Evolutionary conservation across 1,140 invertebrate genomes (phyloP), one percentile per base, ranked within the genome.

Genomic region (Physella acuta): DNA sequence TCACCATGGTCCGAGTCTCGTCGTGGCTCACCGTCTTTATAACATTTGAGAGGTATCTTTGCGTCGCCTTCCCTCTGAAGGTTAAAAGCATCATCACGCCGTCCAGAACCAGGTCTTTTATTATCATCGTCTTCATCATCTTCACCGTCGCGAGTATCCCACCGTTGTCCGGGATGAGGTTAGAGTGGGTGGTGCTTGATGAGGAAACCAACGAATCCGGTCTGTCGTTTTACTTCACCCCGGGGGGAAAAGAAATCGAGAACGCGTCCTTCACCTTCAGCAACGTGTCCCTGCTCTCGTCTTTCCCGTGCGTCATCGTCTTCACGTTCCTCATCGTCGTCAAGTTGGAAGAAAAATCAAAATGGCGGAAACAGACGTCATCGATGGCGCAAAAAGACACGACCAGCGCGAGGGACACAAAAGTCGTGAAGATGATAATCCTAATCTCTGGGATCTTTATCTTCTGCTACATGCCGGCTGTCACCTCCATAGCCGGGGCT

Each of bases 1-100:
- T 55, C 5, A 1, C 36, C 2, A 55, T 67, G 28, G 11, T 52
- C 16, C 30, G 64, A 1, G 26, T 56, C 5, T 34, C 64, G 1
- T 26, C 30, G 24, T 67, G 51, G 11, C 44, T 67, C 17, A 67
- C 64, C 16, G 64, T 52, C 5, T 67, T n/a, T 30, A 36, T 67
- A 28, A 67, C 51, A 37, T 30, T 67, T 16, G 64, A 67, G 26
- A 24, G 64, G 1, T 67, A 39, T 20, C 52, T 67, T 2, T 67
- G 64, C 52, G 36, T 67, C 3, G 51, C 39, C 3, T 34, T 34
- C 20, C 64, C 64, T 3, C 26, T 67, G 51, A 67, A 67, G 31
- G 36, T 67, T 2, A 67, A 56, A 37, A 14, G 14, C 11, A 55
- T 56, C 16, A 5, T 67, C 8, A 67, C 30, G 1, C 8, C 28